A percentile compares a stretch with the other conserved stretches of the same genome.
Conservation (phyloP, 2,113 vertebrate species). For the Heliornis fulica region DNA sequence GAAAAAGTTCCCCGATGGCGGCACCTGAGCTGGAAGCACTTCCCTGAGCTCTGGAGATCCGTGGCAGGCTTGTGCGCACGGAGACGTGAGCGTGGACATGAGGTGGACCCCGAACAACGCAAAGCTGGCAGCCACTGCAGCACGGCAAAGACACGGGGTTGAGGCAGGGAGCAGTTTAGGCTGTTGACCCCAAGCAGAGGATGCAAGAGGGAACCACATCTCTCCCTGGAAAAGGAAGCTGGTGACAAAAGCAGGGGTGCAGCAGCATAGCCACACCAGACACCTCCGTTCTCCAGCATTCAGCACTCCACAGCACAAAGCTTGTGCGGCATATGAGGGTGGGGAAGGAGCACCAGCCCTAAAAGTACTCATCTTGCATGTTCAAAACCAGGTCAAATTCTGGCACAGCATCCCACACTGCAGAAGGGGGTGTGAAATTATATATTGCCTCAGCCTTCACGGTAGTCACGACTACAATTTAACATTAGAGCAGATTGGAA, state of each 20-base stretch:
- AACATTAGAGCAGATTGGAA: accelerated
- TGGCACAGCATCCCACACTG: neutral
- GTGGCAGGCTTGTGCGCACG: accelerated
- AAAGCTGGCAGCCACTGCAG: neutral
- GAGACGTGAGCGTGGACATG: accelerated
- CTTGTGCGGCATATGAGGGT: accelerated
- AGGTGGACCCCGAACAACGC: accelerated
- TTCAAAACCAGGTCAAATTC: neutral
- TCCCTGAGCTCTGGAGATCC: neutral
- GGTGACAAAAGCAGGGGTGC: neutral
- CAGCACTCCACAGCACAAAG: accelerated
- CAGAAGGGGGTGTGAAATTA: neutral
- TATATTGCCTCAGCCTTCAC: neutral
- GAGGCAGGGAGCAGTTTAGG: accelerated
- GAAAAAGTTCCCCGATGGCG: too few relatives aligned
- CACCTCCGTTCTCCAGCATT: neutral
- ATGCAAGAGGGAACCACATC: accelerated
- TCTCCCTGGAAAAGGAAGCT: neutral
- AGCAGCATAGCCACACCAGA: accelerated
- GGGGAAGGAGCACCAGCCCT: neutral
- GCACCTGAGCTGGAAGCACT: neutral
- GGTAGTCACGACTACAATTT: neutral
- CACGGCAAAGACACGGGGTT: neutral
- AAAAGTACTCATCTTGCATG: neutral
- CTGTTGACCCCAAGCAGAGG: too few relatives aligned